A percentile compares a stretch with the other conserved stretches of the same genome.
Evolutionary conservation across 2,888 invertebrate genomes (phyloP).

Genomic region (Sinelater perroti): DNA sequence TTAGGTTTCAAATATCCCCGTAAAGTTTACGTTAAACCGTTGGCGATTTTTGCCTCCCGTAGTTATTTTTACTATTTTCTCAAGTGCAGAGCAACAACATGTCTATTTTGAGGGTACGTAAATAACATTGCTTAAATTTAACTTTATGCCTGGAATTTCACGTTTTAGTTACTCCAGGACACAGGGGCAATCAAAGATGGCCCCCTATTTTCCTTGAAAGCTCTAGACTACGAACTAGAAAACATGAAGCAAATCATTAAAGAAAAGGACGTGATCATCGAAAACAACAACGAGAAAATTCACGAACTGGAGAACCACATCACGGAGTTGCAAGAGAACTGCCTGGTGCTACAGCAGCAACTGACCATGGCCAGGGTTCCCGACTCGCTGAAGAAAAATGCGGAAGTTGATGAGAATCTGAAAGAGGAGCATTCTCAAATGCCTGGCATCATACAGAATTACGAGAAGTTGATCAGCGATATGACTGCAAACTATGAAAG

Average conservation of each 20-base stretch:
- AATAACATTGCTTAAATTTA: background rate
- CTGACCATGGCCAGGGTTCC: too few species aligned
- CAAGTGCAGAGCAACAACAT: slow-evolving; percentile 6
- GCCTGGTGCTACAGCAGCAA: background rate
- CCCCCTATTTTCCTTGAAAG: slow-evolving; percentile 39
- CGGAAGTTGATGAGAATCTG: background rate
- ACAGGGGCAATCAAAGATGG: slow-evolving; percentile 18
- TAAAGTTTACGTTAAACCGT: background rate
- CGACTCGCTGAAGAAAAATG: too few species aligned
- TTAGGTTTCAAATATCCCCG: background rate
- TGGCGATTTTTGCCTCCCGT: background rate
- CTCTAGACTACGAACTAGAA: slow-evolving; percentile 41
- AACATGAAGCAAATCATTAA: slow-evolving; percentile 45
- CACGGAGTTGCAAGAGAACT: slow-evolving; percentile 15
- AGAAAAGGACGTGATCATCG: slow-evolving; percentile 46
- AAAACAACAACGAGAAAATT: slow-evolving; percentile 43
- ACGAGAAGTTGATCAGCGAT: slow-evolving; percentile 51
- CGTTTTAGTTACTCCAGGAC: slow-evolving; percentile 34
- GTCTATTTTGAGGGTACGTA: slow-evolving; percentile 31
- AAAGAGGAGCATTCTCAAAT: slow-evolving; percentile 15
- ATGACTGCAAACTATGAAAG: slow-evolving; percentile 49
- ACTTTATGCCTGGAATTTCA: too few species aligned
- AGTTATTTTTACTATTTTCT: background rate
- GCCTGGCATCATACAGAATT: slow-evolving; percentile 43
- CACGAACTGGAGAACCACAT: slow-evolving; percentile 35